Conservation (phyloP, 2,797 vertebrate species). For the Siniperca obscura region DNA sequence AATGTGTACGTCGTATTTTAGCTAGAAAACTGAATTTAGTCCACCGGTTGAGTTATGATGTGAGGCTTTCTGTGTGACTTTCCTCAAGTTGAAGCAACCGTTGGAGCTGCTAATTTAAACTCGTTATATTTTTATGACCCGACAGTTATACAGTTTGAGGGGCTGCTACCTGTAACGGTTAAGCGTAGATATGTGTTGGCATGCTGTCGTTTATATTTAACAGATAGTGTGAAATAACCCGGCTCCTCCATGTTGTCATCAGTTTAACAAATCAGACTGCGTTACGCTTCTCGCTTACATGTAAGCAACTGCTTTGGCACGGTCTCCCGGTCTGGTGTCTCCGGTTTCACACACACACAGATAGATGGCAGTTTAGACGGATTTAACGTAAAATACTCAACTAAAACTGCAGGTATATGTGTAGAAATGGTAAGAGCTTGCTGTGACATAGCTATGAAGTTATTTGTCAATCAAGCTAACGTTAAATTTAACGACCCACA, state of each 20-base stretch:
- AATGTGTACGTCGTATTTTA: accelerated
- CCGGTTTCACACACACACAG: slow-evolving; percentile 29
- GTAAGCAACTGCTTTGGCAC: slow-evolving; percentile 34
- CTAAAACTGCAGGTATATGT: accelerated
- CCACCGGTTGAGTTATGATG: neutral
- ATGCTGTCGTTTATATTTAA: neutral
- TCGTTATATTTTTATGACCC: too few species aligned
- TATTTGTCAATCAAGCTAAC: neutral
- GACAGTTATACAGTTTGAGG: neutral
- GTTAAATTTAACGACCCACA: accelerated
- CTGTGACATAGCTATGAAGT: neutral
- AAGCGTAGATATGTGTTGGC: neutral
- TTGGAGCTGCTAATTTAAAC: neutral
- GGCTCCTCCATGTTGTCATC: neutral
- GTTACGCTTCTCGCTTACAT: slow-evolving; percentile 53
- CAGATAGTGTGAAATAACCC: neutral
- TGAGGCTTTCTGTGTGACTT: neutral
- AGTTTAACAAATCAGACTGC: slow-evolving; percentile 25
- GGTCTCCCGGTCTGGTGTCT: slow-evolving; percentile 23
- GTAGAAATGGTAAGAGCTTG: neutral
- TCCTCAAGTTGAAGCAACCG: neutral
- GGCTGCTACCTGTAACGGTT: neutral
- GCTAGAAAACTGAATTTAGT: neutral
- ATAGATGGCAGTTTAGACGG: neutral
- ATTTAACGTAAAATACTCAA: neutral